phyloP scores from a whole-genome alignment of 2,888 invertebrate species.

The Eudemis profundana region DNA sequence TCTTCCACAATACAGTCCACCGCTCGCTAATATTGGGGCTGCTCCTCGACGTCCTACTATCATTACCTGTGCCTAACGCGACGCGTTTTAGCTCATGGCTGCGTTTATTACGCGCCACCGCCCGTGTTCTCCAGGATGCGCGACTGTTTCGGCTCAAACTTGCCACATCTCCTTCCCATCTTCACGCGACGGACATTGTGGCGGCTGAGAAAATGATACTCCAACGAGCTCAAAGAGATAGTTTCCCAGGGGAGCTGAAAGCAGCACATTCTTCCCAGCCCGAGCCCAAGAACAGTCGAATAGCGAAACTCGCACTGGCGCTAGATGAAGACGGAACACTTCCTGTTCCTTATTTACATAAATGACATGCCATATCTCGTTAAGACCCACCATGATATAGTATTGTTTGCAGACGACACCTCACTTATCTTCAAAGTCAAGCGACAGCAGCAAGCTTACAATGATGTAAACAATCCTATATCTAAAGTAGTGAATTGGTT shows the following conservation, averaged over 20 bases:
- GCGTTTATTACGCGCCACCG: constrained; percentile 10
- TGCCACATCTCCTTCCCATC: not conserved
- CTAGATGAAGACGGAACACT: constrained; percentile 4
- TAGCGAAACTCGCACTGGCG: not conserved
- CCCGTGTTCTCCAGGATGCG: constrained; percentile 8
- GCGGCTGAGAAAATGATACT: constrained; percentile 20
- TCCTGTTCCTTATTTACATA: too few species aligned
- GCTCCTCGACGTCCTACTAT: not conserved
- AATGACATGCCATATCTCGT: too few species aligned
- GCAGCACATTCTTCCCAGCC: not conserved
- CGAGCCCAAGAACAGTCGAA: constrained; percentile 2
- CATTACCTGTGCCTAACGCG: not conserved
- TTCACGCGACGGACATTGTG: constrained; percentile 5
- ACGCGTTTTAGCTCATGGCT: constrained; percentile 8
- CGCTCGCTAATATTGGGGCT: too few species aligned
- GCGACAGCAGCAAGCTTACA: too few species aligned
- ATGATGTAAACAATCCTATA: too few species aligned
- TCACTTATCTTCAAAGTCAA: too few species aligned
- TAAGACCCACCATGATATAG: too few species aligned
- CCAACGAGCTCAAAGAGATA: not conserved
- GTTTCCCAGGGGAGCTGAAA: constrained; percentile 3
- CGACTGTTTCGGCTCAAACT: constrained; percentile 13
- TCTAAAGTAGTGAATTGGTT: too few species aligned
- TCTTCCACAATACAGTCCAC: too few species aligned
- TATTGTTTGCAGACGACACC: too few species aligned